phyloP scores from a whole-genome alignment of 2,113 vertebrate genomes.

The Saguinus midas region DNA sequence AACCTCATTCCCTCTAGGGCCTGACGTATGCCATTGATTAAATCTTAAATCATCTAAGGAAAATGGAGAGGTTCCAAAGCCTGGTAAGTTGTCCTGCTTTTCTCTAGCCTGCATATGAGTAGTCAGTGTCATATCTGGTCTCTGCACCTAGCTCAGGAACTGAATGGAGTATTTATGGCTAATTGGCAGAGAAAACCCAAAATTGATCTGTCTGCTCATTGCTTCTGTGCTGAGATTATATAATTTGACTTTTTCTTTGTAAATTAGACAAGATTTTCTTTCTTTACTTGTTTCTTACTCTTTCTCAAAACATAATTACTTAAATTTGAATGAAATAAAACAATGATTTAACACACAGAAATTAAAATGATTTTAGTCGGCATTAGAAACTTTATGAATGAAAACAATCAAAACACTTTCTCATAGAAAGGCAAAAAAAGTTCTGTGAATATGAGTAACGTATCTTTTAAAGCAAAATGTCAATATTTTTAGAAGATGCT shows the following conservation, averaged over 20 bases:
- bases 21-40: neutral
- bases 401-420: neutral
- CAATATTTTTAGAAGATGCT: neutral
- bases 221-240: neutral
- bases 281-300: neutral
- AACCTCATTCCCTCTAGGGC: neutral
- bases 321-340: neutral
- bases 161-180: neutral
- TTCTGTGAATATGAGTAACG: neutral
- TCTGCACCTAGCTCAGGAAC: neutral
- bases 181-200: neutral
- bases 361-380: neutral
- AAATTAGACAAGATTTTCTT: neutral
- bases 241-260: neutral
- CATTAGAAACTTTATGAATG: neutral
- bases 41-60: neutral
- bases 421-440: neutral
- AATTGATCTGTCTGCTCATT: neutral
- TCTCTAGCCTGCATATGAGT: neutral
- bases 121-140: neutral
- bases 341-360: neutral
- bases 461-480: neutral
- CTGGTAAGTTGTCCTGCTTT: neutral
- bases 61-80: neutral
- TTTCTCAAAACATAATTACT: constrained; percentile 31